A percentile compares a stretch with the other conserved stretches of the same genome.
Evolutionary conservation across 2,113 vertebrate genomes (phyloP).

Genomic region (Scalopus aquaticus): DNA sequence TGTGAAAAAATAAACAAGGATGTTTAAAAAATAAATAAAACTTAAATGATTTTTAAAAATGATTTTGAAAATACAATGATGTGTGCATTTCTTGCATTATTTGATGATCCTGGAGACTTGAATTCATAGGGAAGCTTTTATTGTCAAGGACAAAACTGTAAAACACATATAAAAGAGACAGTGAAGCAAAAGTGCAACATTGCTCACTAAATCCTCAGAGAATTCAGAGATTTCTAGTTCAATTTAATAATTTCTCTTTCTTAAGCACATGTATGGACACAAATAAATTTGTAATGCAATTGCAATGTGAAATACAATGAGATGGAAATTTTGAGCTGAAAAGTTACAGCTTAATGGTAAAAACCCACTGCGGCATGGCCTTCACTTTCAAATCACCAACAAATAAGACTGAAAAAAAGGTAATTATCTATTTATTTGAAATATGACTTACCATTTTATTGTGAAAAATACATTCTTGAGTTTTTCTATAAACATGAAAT

Average conservation of each 20-base stretch:
- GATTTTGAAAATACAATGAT: not conserved
- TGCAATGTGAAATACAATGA: not conserved
- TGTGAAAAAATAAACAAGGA: too few relatives aligned
- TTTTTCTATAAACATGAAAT: not conserved
- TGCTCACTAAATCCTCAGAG: not conserved
- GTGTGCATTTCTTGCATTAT: not conserved
- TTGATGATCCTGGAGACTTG: not conserved
- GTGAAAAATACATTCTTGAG: not conserved
- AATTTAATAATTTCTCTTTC: not conserved
- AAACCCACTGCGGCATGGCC: not conserved
- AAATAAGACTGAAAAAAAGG: not conserved
- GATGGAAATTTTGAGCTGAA: not conserved
- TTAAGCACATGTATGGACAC: not conserved
- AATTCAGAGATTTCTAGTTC: not conserved
- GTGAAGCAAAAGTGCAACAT: not conserved
- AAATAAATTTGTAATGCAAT: not conserved
- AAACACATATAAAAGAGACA: not conserved
- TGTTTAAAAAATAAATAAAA: too few relatives aligned
- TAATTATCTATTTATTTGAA: not conserved
- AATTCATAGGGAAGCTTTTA: not conserved
- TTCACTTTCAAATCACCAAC: not conserved
- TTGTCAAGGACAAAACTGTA: constrained; percentile 40
- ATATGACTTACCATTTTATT: not conserved
- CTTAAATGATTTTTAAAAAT: not conserved
- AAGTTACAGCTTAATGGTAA: not conserved